These are phyloP conservation scores for Microctenopoma stevenorrisi DNA, from an alignment of 2,797 vertebrate genomes.

Conservation along the genomic window DNA sequence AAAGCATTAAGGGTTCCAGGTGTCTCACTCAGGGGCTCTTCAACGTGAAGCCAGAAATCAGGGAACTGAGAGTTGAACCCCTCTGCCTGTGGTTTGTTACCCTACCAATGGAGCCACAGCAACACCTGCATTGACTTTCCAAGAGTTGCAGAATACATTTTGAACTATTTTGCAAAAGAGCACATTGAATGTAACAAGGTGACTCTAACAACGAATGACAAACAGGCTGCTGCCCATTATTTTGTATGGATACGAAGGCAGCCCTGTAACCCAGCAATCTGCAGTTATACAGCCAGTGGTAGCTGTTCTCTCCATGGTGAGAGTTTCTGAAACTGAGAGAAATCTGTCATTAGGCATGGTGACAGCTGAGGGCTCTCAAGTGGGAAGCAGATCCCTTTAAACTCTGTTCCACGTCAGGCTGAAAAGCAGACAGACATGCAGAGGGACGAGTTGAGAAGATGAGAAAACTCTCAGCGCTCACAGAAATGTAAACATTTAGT, in stretches of 20 bases:
- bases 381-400: conserved; percentile 67
- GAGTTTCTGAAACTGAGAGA: conserved; percentile 41
- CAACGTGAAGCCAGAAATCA: too few species aligned
- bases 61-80: too few species aligned
- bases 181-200: conserved; percentile 4
- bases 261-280: conserved; percentile 27
- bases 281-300: conserved; percentile 23
- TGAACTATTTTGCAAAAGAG: neutral
- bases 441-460: conserved; percentile 30
- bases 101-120: too few species aligned
- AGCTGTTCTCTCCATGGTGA: conserved; percentile 32
- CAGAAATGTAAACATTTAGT: conserved; percentile 20
- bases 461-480: conserved; percentile 33
- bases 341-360: conserved; percentile 62
- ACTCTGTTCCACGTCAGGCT: conserved; percentile 60
- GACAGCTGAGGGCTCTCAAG: conserved; percentile 53
- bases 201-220: conserved; percentile 11
- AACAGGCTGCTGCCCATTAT: conserved; percentile 28
- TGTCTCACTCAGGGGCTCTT: too few species aligned
- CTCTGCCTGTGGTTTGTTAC: too few species aligned
- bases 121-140: neutral
- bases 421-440: conserved; percentile 25
- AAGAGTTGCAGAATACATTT: neutral
- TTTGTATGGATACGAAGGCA: conserved; percentile 12
- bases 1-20: too few species aligned